Conservation (phyloP, 30 jellyfish, hydroid and myxozoan genomes). For the Hydractinia echinata region DNA sequence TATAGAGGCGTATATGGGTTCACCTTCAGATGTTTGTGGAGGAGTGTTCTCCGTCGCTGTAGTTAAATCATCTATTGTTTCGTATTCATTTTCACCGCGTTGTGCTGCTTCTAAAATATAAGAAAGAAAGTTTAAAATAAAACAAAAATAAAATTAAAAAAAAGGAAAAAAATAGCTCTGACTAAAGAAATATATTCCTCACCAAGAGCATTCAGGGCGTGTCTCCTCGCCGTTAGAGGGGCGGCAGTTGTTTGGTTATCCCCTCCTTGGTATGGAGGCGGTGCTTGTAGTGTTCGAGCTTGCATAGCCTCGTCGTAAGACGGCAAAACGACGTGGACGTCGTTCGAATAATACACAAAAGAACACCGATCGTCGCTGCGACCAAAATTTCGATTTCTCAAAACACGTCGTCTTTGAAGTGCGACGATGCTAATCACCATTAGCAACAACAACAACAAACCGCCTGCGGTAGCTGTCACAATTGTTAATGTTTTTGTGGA, state of each 20-base stretch:
- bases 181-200: no score
- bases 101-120: no score
- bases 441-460: conserved; percentile 66
- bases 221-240: no score
- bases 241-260: neutral
- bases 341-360: conserved; percentile 77
- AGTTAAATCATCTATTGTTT: no score
- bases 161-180: no score
- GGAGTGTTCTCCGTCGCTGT: no score
- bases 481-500: conserved; percentile 68
- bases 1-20: no score
- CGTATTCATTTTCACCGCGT: no score
- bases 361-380: conserved; percentile 78
- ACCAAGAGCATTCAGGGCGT: no score
- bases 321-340: conserved; percentile 78
- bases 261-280: conserved; percentile 70
- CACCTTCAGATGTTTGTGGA: no score
- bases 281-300: conserved; percentile 63
- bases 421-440: conserved; percentile 73
- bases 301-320: conserved; percentile 94
- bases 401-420: conserved; percentile 78
- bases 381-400: conserved; percentile 32
- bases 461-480: conserved; percentile 96
- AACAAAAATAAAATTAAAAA: no score
- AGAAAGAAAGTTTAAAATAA: no score